phyloP scores from a whole-genome alignment of 1,140 invertebrate species.

The Aphaenogaster rudis region DNA sequence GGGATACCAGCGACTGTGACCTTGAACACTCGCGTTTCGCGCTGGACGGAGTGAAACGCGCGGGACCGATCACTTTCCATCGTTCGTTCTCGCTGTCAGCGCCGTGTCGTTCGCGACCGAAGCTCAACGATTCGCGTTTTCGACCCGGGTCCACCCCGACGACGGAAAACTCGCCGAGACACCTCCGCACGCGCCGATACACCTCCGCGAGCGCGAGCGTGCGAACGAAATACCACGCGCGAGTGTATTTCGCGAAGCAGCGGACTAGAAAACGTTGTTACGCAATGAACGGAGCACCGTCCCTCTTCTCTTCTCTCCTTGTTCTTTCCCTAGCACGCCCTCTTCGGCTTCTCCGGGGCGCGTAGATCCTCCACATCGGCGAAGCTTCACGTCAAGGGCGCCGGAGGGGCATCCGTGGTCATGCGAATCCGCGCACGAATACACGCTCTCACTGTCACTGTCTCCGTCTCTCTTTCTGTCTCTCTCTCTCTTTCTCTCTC shows the following conservation, averaged over 20 bases:
- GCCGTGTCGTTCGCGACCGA: neutral
- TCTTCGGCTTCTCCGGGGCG: conserved; percentile 8
- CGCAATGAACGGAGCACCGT: conserved; percentile 62
- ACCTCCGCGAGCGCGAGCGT: conserved; percentile 25
- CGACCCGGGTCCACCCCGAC: neutral
- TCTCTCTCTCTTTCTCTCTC: conserved; percentile 15
- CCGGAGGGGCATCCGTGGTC: conserved; percentile 7
- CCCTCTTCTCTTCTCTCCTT: conserved; percentile 9
- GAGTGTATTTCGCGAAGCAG: conserved; percentile 52
- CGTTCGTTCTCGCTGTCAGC: conserved; percentile 44
- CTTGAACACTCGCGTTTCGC: conserved; percentile 69
- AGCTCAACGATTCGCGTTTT: neutral
- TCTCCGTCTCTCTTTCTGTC: conserved; percentile 2
- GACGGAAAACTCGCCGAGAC: neutral
- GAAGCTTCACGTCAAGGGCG: conserved; percentile 36
- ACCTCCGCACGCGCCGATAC: conserved; percentile 1
- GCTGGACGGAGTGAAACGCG: conserved; percentile 47
- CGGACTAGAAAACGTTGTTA: conserved; percentile 70
- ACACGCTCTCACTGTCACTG: neutral
- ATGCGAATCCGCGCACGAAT: conserved; percentile 23
- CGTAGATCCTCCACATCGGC: conserved; percentile 34
- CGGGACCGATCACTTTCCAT: conserved; percentile 60
- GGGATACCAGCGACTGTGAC: conserved; percentile 55
- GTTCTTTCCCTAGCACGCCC: conserved; percentile 20
- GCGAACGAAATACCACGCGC: conserved; percentile 38